Evolutionary conservation across 2,797 vertebrate species (phyloP), one percentile per base, ranked within the genome.

Genomic region (Mastacembelus armatus): DNA sequence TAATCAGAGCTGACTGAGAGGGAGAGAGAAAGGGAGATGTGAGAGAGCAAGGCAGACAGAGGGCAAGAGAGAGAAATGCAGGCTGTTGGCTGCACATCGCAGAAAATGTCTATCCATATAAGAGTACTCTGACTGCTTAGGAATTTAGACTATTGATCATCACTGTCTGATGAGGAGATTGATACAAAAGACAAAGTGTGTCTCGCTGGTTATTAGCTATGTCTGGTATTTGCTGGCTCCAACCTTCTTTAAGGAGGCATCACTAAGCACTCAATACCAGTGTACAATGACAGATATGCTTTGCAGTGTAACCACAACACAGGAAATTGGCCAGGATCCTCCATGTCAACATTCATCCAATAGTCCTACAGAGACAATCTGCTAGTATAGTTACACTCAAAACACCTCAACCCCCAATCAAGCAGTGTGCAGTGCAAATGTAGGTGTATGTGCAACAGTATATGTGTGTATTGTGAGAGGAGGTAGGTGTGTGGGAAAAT

Each of bases 1-100:
- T 87, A 90, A 88, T 79, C 83, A 67, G 80, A 85, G 76, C 76
- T 76, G 85, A 86, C 78, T 58, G 72, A 75, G 77, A 71, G 63
- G 47, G 59, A 60, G 68, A 29, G 44, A 64, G 36, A 36, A 43
- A 67, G 26, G 18, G 62, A 75, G 69, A 74, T 58, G 47, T 26
- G 64, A 62, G 75, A 47, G 68, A 81, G 44, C 14, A 50, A 75
- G 68, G 63, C 33, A 72, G 60, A 51, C 50, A 26, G 57, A 58
- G 45, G 52, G 54, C 3, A 48, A 43, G 56, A 61, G 61, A 55
- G 54, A 43, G 45, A 52, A 35, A 76, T 27, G 52, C 29, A 76
- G 48, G 52, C 54, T 10, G 32, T 40, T 36, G 65, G 63, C 36
- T 49, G 59, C 35, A 52, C 33, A 0, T 54, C 60, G 67, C 59